These are phyloP conservation scores for Diadema setosum DNA, from an alignment of 35 echinoderm and acorn worm species.

Conservation along the genomic window DNA sequence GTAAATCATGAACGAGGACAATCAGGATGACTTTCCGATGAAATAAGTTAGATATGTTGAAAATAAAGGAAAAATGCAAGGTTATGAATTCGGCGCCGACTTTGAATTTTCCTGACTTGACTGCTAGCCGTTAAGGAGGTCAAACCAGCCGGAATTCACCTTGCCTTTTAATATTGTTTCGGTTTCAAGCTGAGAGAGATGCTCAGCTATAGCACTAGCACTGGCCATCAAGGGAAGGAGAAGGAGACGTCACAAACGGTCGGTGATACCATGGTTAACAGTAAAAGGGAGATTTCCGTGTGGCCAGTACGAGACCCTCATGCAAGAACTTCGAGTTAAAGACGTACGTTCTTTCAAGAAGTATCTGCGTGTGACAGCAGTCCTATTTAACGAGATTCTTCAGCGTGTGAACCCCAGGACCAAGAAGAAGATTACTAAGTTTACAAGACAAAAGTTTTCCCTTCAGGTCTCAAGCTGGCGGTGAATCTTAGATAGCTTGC, in stretches of 20 bases:
- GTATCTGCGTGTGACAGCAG: not conserved
- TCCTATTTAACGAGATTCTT: slow-evolving; percentile 3
- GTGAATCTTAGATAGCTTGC: slow-evolving; percentile 50
- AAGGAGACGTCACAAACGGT: not conserved
- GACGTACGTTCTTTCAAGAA: not conserved
- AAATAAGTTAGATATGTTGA: too few species aligned
- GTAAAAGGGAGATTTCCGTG: not conserved
- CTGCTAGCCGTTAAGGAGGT: not conserved
- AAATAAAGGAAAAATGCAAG: too few species aligned
- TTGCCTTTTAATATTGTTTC: not conserved
- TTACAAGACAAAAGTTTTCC: not conserved
- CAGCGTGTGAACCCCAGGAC: not conserved
- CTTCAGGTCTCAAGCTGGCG: slow-evolving; percentile 13
- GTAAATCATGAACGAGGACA: too few species aligned
- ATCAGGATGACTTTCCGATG: too few species aligned
- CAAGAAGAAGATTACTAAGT: slow-evolving; percentile 8
- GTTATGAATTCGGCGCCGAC: not conserved
- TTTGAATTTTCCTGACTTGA: not conserved
- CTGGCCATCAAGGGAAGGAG: not conserved
- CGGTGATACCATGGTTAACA: not conserved
- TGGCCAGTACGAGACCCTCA: not conserved
- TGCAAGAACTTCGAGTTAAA: not conserved
- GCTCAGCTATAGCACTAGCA: not conserved
- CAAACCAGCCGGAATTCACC: not conserved
- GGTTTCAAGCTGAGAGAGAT: too few species aligned